These are phyloP conservation scores for Eretmocerus hayati DNA, from an alignment of 2,888 invertebrate genomes.

Conservation along the genomic window DNA sequence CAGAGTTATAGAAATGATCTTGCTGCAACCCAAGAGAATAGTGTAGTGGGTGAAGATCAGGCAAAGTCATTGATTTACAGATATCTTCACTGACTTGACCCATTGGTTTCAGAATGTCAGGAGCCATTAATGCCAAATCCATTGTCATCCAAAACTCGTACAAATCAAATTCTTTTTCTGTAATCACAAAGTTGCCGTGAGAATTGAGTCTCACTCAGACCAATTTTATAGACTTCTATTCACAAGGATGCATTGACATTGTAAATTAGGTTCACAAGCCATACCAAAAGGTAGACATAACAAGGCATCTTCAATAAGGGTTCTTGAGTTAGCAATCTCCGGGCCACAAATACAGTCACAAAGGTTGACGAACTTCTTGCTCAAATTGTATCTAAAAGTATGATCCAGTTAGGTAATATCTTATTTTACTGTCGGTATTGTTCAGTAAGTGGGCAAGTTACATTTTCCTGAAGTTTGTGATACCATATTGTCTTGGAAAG, in stretches of 20 bases:
- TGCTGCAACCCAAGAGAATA: conserved; percentile 61
- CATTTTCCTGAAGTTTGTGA: conserved; percentile 64
- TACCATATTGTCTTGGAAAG: conserved; percentile 68
- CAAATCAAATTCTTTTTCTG: conserved; percentile 54
- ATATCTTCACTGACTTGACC: conserved; percentile 36
- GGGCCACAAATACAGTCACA: conserved; percentile 59
- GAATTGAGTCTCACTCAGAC: not conserved
- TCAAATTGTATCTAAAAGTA: conserved; percentile 55
- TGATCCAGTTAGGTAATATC: not conserved
- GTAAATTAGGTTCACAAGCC: conserved; percentile 8
- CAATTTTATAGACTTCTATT: not conserved
- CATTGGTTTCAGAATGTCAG: conserved; percentile 55
- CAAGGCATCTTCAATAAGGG: conserved; percentile 55
- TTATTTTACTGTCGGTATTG: not conserved
- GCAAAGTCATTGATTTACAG: conserved; percentile 53
- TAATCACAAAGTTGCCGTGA: conserved; percentile 21
- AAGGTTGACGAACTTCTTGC: conserved; percentile 60
- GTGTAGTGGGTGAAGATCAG: conserved; percentile 69
- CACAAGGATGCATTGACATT: not conserved
- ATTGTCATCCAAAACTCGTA: conserved; percentile 60
- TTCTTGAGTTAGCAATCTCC: conserved; percentile 52
- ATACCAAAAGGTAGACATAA: conserved; percentile 52
- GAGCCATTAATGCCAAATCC: conserved; percentile 61
- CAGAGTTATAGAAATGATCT: conserved; percentile 58
- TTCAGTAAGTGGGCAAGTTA: conserved; percentile 45